Percentiles rank a stretch among this genome's conserved stretches.
These are phyloP conservation scores for Chaetophractus vellerosus DNA, from an alignment of 2,797 vertebrate genomes.

Conservation along the genomic window DNA sequence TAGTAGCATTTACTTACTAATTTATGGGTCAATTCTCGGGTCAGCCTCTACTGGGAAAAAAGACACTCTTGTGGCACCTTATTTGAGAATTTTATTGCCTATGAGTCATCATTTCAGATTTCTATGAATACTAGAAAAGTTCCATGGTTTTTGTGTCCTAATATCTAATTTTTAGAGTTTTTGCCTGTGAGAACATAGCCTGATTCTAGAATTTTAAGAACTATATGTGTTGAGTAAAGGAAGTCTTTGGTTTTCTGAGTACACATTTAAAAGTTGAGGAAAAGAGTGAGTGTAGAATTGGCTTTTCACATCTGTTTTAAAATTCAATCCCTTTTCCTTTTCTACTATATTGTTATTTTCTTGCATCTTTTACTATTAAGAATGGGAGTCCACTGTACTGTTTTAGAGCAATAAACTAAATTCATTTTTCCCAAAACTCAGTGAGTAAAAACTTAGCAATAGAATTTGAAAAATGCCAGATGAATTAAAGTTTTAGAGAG, in stretches of 20 bases:
- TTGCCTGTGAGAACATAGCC: background rate
- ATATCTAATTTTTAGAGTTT: background rate
- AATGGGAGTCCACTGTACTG: background rate
- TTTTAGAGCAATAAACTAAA: background rate
- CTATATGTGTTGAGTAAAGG: background rate
- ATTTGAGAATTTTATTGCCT: background rate
- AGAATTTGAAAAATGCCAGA: slow-evolving; percentile 3
- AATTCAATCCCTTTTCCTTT: slow-evolving; percentile 18
- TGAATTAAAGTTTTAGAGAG: background rate
- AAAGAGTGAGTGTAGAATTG: background rate
- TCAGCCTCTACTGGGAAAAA: background rate
- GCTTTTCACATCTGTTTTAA: slow-evolving; percentile 51
- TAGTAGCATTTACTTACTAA: background rate
- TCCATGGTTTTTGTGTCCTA: background rate
- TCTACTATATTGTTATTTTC: slow-evolving; percentile 38
- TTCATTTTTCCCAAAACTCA: background rate
- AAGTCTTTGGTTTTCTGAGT: background rate
- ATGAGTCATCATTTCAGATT: background rate
- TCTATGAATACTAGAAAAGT: background rate
- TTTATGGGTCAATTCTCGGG: background rate
- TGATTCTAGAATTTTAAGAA: background rate
- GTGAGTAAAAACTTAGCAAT: slow-evolving; percentile 32
- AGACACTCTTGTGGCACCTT: background rate
- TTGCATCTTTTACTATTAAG: slow-evolving; percentile 13
- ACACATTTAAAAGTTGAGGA: background rate